Evolutionary conservation across 2,797 vertebrate genomes (phyloP).

Genomic region (Atherinosoma microstoma): DNA sequence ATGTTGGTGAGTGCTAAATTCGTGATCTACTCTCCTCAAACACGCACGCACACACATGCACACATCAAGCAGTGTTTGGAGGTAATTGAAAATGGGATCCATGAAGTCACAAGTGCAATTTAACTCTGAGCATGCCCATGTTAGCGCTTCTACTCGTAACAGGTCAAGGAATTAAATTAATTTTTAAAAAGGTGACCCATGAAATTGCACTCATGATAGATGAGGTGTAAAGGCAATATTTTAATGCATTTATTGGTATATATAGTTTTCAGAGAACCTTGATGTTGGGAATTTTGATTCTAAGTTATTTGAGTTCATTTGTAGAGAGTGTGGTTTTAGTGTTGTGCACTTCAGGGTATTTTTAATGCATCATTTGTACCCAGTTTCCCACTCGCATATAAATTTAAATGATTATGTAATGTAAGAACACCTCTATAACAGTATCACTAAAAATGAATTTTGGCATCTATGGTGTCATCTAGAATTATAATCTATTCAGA

Average conservation of each 20-base stretch:
- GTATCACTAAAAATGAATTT: background rate
- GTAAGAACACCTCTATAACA: background rate
- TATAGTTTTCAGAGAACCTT: slow-evolving; percentile 41
- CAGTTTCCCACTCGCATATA: background rate
- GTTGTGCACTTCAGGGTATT: slow-evolving; percentile 10
- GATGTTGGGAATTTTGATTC: slow-evolving; percentile 43
- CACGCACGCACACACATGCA: background rate
- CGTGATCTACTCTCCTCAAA: slow-evolving; percentile 20
- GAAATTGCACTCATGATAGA: slow-evolving; percentile 93
- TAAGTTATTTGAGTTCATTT: slow-evolving; percentile 44
- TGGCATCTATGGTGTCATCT: background rate
- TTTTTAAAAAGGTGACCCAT: slow-evolving; percentile 91
- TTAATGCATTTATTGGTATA: slow-evolving; percentile 84
- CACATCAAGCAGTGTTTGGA: slow-evolving; percentile 80
- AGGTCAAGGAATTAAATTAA: slow-evolving; percentile 92
- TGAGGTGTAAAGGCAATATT: slow-evolving; percentile 92
- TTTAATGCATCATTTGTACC: background rate
- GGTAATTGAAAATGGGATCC: slow-evolving; percentile 92
- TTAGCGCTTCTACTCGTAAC: slow-evolving; percentile 87
- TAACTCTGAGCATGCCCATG: slow-evolving; percentile 88
- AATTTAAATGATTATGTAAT: background rate
- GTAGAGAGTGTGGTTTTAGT: slow-evolving; percentile 13
- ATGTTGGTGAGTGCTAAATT: slow-evolving; percentile 75
- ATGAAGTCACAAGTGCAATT: slow-evolving; percentile 87
- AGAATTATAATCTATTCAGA: background rate